Evolutionary conservation across 2,888 invertebrate species (phyloP).

Genomic region (Sinopyrophorus schimmeli): DNA sequence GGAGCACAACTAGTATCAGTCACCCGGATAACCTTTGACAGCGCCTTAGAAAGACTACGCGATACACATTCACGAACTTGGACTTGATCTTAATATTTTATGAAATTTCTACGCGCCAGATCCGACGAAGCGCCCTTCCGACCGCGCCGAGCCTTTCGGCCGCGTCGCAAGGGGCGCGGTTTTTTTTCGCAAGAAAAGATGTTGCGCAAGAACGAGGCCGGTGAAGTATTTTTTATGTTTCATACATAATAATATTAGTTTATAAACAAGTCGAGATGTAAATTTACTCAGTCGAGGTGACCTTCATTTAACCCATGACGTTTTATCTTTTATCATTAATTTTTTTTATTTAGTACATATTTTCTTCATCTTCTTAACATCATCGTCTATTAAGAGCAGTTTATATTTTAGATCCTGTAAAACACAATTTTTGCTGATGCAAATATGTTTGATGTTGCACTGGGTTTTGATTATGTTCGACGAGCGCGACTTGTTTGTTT

Average conservation of each 20-base stretch:
- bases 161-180: too few species aligned
- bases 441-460: too few species aligned
- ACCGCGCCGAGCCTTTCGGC: too few species aligned
- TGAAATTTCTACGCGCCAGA: too few species aligned
- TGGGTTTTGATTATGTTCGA: too few species aligned
- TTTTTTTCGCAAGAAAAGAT: not conserved
- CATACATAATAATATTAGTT: conserved; percentile 17
- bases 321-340: conserved; percentile 16
- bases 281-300: conserved; percentile 41
- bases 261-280: conserved; percentile 29
- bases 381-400: too few species aligned
- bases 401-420: too few species aligned
- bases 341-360: conserved; percentile 7
- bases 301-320: conserved; percentile 41
- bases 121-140: too few species aligned
- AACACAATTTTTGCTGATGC: too few species aligned
- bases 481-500: too few species aligned
- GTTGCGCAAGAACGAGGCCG: not conserved
- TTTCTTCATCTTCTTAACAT: conserved; percentile 5
- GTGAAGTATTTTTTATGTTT: conserved; percentile 4
- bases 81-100: conserved; percentile 25
- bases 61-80: conserved; percentile 25
- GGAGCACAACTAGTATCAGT: conserved; percentile 30
- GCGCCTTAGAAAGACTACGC: conserved; percentile 20
- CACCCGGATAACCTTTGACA: conserved; percentile 34